phyloP scores from a whole-genome alignment of 2,888 invertebrate genomes.

The Prionchulus punctatus region DNA sequence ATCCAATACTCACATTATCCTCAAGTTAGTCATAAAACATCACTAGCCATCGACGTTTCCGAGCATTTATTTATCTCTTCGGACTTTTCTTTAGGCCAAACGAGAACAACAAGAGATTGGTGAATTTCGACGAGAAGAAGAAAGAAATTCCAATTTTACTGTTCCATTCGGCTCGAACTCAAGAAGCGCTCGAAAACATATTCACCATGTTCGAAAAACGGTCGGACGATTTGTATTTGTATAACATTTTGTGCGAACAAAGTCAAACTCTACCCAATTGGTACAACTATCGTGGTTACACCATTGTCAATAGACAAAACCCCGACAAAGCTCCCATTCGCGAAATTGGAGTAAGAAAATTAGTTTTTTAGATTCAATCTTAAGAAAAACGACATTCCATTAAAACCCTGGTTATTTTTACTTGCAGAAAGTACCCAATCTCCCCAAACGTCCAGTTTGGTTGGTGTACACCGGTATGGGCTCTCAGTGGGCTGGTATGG shows the following conservation, averaged over 20 bases:
- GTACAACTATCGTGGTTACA: conserved; percentile 62
- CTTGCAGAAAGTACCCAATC: conserved; percentile 40
- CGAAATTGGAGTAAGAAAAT: not conserved
- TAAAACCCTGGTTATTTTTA: not conserved
- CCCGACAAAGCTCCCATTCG: not conserved
- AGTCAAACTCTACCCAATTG: conserved; percentile 50
- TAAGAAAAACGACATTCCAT: no score
- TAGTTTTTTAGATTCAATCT: not conserved
- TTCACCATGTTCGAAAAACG: conserved; percentile 14
- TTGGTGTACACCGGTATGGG: conserved; percentile 92
- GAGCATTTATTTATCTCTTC: no score
- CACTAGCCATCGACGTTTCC: no score
- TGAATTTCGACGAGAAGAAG: no score
- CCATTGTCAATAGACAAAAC: conserved; percentile 38
- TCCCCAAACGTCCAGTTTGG: conserved; percentile 53
- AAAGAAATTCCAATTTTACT: conserved; percentile 41
- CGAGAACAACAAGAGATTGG: no score
- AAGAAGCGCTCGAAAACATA: conserved; percentile 26
- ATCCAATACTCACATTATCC: conserved; percentile 35
- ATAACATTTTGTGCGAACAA: conserved; percentile 57
- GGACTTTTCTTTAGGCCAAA: no score
- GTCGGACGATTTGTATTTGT: not conserved
- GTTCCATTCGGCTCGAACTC: conserved; percentile 65
- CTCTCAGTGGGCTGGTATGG: conserved; percentile 88
- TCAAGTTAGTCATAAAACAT: no score